Conservation (phyloP, 1,140 invertebrate species). For the Geopemphigus sp. region DNA sequence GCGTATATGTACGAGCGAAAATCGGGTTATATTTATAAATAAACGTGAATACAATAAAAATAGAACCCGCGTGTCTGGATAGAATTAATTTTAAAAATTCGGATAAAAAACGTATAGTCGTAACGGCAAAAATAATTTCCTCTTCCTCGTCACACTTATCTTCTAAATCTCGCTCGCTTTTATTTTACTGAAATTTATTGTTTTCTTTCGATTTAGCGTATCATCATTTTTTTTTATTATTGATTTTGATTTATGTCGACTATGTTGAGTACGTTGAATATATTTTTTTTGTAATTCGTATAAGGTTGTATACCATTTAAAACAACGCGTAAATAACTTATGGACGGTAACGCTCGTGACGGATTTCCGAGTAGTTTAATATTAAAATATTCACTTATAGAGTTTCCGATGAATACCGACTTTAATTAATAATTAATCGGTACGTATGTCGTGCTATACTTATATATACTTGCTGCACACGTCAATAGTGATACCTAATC, state of each 20-base stretch:
- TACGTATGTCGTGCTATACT: too few species aligned
- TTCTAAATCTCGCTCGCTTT: background rate
- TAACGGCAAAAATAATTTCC: constrained; percentile 2
- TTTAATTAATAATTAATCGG: background rate
- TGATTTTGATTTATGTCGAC: background rate
- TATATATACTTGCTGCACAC: too few species aligned
- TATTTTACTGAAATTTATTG: background rate
- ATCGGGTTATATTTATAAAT: background rate
- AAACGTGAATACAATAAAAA: background rate
- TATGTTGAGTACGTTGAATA: background rate
- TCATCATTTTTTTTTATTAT: background rate
- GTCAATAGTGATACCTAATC: background rate
- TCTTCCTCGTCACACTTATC: background rate
- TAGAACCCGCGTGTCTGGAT: background rate
- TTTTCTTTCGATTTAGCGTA: background rate
- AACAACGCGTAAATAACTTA: background rate
- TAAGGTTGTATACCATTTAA: background rate
- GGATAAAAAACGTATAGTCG: background rate
- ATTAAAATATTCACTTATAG: background rate
- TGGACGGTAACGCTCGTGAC: too few species aligned
- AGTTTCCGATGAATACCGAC: background rate
- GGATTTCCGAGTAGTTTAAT: background rate
- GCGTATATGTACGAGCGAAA: background rate
- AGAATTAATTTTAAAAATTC: background rate
- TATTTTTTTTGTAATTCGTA: background rate